Percentiles rank a stretch among this genome's conserved stretches.
These are phyloP conservation scores for Zoanthus gigantus DNA, from an alignment of 92 coral and sea anemone species.

Conservation along the genomic window DNA sequence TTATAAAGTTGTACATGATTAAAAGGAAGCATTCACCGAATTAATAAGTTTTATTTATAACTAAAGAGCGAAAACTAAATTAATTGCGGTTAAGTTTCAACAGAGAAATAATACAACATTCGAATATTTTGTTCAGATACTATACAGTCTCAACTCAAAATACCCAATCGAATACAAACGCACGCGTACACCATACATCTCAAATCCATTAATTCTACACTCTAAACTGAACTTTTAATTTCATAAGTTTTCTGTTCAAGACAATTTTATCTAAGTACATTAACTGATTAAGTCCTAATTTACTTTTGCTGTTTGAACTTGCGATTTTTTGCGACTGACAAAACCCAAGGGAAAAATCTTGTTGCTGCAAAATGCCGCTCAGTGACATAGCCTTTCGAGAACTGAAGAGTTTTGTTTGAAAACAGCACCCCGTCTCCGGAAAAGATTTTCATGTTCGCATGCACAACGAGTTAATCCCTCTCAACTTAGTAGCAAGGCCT, in stretches of 20 bases:
- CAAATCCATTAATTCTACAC: background rate
- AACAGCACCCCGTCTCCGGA: background rate
- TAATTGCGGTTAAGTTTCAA: constrained; percentile 12
- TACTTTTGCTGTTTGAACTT: background rate
- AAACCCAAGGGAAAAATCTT: background rate
- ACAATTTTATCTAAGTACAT: too few relatives aligned
- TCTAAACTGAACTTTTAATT: too few relatives aligned
- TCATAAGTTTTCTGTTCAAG: too few relatives aligned
- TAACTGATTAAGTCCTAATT: too few relatives aligned
- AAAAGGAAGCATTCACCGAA: background rate
- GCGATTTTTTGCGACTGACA: background rate
- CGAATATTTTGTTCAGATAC: background rate
- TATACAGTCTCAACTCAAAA: background rate
- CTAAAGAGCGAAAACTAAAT: background rate
- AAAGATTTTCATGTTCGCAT: constrained; percentile 8
- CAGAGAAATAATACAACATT: background rate
- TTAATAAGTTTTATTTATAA: background rate
- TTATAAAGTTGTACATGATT: background rate
- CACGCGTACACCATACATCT: background rate
- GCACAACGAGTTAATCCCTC: background rate
- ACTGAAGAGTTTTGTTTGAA: background rate
- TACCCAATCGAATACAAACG: background rate
- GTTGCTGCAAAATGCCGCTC: background rate
- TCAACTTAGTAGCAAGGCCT: background rate
- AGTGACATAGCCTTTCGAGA: background rate